phyloP scores from a whole-genome alignment of 1,140 invertebrate genomes.

The Drosophila dunni region DNA sequence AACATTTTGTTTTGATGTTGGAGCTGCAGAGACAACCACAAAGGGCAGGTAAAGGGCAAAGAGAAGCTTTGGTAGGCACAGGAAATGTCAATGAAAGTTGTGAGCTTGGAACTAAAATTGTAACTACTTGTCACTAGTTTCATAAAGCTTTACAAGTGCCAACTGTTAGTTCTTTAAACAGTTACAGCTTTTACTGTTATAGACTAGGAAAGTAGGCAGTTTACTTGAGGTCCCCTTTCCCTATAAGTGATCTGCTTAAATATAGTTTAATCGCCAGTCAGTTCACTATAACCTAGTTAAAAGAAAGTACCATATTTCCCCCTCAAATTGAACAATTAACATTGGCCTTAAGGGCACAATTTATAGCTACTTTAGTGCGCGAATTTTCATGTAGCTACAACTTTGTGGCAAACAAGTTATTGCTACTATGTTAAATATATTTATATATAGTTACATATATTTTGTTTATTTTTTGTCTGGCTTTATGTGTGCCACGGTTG shows the following conservation, averaged over 20 bases:
- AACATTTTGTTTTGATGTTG: conserved; percentile 46
- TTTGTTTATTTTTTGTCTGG: conserved; percentile 32
- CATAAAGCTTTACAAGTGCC: not conserved
- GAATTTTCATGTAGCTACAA: conserved; percentile 3
- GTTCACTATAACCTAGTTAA: too few species aligned
- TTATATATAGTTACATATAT: not conserved
- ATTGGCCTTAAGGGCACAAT: conserved; percentile 13
- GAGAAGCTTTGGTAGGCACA: conserved; percentile 22
- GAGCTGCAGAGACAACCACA: conserved; percentile 6
- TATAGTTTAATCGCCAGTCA: too few species aligned
- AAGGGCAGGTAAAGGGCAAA: conserved; percentile 23
- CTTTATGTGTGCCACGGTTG: conserved; percentile 69
- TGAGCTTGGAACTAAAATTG: not conserved
- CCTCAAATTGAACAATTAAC: conserved; percentile 5
- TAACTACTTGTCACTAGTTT: not conserved
- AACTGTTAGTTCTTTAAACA: conserved; percentile 3
- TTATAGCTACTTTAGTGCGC: conserved; percentile 2
- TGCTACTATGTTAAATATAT: conserved; percentile 9
- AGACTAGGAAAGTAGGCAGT: not conserved
- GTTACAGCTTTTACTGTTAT: not conserved
- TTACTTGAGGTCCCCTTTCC: too few species aligned
- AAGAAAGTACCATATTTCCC: too few species aligned
- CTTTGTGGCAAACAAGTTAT: not conserved
- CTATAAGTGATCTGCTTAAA: too few species aligned
- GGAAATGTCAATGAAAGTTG: conserved; percentile 51